phyloP scores from a whole-genome alignment of 1,140 invertebrate genomes.

The Drosophila grimshawi region DNA sequence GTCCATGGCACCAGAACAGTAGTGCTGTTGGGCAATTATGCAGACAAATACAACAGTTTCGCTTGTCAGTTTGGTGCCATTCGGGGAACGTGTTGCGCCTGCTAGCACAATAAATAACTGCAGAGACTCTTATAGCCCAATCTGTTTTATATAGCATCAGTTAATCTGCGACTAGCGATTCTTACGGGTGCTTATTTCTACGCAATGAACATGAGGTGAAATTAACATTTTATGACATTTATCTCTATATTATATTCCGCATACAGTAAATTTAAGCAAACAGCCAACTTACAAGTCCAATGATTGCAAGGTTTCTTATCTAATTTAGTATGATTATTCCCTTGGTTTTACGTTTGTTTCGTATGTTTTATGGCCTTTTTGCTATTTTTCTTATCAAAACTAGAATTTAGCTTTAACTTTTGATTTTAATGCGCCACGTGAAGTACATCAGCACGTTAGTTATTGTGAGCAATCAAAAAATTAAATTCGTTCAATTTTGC shows the following conservation, averaged over 20 bases:
- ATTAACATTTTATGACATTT: conserved; percentile 60
- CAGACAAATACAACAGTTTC: conserved; percentile 29
- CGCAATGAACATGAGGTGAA: conserved; percentile 62
- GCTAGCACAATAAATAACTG: conserved; percentile 51
- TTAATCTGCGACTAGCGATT: conserved; percentile 57
- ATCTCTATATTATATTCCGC: conserved; percentile 11
- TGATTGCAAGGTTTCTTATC: background rate
- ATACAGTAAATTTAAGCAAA: background rate
- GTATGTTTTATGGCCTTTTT: background rate
- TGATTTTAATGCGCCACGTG: no score
- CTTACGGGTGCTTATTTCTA: conserved; percentile 35
- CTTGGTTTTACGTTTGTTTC: background rate
- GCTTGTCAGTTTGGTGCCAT: conserved; percentile 43
- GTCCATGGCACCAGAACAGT: background rate
- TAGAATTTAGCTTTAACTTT: no score
- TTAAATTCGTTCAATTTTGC: background rate
- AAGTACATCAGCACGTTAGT: no score
- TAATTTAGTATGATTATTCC: background rate
- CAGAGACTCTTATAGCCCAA: conserved; percentile 39
- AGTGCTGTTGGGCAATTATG: conserved; percentile 53
- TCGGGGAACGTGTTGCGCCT: conserved; percentile 57
- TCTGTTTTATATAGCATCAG: conserved; percentile 40
- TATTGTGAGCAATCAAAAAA: no score
- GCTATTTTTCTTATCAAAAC: no score
- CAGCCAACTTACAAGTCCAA: background rate